Evolutionary conservation across 2,888 invertebrate species (phyloP).

Genomic region (Melieria omissa): DNA sequence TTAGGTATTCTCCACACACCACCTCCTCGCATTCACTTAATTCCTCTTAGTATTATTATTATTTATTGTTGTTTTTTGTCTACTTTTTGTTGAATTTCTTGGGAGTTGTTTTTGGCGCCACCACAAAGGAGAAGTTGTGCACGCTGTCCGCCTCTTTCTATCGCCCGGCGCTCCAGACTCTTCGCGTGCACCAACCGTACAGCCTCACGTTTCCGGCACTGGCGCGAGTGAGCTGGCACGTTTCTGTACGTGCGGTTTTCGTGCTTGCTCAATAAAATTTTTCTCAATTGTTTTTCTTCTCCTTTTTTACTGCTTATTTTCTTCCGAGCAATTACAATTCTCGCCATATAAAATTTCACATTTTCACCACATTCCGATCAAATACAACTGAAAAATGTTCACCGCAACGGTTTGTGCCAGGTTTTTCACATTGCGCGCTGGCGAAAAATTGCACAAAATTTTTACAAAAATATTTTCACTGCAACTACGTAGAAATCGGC

Average conservation of each 20-base stretch:
- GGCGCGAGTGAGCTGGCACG: not conserved
- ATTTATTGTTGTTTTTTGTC: constrained; percentile 8
- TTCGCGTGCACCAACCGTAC: not conserved
- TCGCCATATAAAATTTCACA: constrained; percentile 10
- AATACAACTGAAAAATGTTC: not conserved
- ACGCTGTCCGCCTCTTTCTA: not conserved
- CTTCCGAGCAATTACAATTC: not conserved
- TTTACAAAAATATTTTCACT: constrained; percentile 18
- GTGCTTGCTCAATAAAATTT: not conserved
- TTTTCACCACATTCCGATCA: constrained; percentile 1
- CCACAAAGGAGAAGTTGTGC: constrained; percentile 9
- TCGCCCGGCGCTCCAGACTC: too few species aligned
- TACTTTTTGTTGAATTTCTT: constrained; percentile 17
- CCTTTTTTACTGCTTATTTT: constrained; percentile 7
- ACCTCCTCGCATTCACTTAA: not conserved
- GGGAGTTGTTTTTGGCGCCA: constrained; percentile 26
- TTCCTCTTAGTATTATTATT: not conserved
- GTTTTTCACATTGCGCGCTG: not conserved
- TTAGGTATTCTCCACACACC: not conserved
- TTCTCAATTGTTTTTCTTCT: constrained; percentile 1
- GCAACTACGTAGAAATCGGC: constrained; percentile 31
- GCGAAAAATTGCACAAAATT: not conserved
- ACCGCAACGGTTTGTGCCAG: not conserved
- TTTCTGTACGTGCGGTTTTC: too few species aligned
- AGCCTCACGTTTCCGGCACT: not conserved